Base-by-base conservation (phyloP, 2,797 vertebrate species). In the Sciaenops ocellatus region DNA sequence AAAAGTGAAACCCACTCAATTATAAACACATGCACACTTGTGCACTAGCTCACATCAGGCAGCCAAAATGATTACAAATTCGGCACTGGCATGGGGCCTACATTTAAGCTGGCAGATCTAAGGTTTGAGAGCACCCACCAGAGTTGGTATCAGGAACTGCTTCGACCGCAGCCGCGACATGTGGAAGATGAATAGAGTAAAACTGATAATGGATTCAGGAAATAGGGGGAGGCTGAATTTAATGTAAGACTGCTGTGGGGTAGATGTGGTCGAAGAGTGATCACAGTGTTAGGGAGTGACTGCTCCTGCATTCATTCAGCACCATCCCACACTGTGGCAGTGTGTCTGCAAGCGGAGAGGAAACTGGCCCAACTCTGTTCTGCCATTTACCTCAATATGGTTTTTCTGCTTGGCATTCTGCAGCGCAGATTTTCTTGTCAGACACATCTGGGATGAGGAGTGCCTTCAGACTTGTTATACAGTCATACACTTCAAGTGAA, bases 191-290 rank as follows among this genome's bases (percentile, higher is more conserved):
- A 92, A 91, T 89, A 76, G 83, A 84, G 76, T 79, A 80, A 80
- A 90, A 90, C 71, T 85, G 82, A 88, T 83, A 89, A 93, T 90
- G 80, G 82, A 90, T 86, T 86, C 90, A 83, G 79, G 86, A 88
- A 90, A 89, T 85, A 80, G 76, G 78, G 46, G 69, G 78, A 80
- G 77, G 90, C 76, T 78, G 78, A 87, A 88, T 88, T 83, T 83
- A 87, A 92, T 82, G 86, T 82, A 47, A 78, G 79, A 87, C 76
- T 71, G 82, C 89, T 86, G 80, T 84, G 67, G 86, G 82, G 85
- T 61, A 80, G 85, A 78, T 75, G 85, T 78, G 70, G 79, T 83
- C 74, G 69, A 82, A 82, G 80, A 87, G 81, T 82, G 81, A 83
- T 88, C 85, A 73, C 84, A 76, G 52, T 63, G 69, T 84, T 84